A percentile compares a stretch with the other conserved stretches of the same genome.
phyloP scores from a whole-genome alignment of 2,888 invertebrate species.

The Norana najaformis region DNA sequence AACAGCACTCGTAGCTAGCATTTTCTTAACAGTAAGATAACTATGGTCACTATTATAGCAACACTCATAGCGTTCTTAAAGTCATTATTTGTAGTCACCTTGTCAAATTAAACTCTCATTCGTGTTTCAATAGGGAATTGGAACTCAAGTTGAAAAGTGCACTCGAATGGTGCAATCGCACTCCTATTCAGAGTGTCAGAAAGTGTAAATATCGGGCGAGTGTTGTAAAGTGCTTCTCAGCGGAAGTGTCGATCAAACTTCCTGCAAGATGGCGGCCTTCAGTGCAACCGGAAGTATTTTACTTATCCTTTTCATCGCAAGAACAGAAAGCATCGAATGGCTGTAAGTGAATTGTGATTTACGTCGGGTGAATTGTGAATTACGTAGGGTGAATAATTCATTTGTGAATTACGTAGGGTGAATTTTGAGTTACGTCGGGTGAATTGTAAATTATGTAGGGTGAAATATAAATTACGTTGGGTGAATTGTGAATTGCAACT shows the following conservation, averaged over 20 bases:
- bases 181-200: not conserved
- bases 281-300: not conserved
- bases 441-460: not conserved
- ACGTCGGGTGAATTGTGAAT: not conserved
- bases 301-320: not conserved
- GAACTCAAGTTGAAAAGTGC: not conserved
- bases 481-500: not conserved
- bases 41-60: no score
- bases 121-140: not conserved
- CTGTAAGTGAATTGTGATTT: not conserved
- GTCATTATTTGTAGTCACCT: no score
- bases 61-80: no score
- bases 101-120: not conserved
- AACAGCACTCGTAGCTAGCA: no score
- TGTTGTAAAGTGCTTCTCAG: not conserved
- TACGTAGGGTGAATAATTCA: not conserved
- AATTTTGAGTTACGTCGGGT: not conserved
- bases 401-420: not conserved
- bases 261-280: not conserved
- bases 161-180: not conserved
- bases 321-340: not conserved
- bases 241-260: not conserved
- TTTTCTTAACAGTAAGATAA: no score
- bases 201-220: not conserved
- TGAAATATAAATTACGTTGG: no score